phyloP scores from a whole-genome alignment of 2,797 vertebrate genomes.

The Tangara arthus region DNA sequence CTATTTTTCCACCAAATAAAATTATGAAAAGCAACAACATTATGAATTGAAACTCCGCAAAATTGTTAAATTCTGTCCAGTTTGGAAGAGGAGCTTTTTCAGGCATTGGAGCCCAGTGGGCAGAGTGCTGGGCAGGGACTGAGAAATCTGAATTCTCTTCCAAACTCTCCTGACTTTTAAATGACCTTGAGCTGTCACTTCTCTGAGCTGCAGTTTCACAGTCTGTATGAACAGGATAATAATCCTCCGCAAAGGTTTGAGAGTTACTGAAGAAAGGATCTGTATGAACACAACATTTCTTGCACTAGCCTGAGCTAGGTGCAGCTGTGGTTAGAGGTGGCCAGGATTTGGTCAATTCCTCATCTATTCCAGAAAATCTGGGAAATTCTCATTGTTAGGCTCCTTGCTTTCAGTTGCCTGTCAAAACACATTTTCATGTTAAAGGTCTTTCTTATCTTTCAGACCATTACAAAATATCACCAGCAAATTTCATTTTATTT shows the following conservation, averaged over 20 bases:
- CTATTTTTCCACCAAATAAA: not conserved
- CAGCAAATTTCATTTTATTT: not conserved
- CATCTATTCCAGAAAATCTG: not conserved
- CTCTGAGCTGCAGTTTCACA: not conserved
- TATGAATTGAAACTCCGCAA: not conserved
- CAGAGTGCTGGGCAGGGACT: not conserved
- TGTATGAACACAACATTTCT: not conserved
- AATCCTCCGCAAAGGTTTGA: not conserved
- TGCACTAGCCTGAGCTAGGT: not conserved
- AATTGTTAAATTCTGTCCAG: not conserved
- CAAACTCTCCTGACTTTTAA: conserved; percentile 19
- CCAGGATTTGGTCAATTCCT: not conserved
- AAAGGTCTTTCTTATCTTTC: conserved; percentile 40
- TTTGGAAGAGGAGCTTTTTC: not conserved
- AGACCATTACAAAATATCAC: conserved; percentile 4
- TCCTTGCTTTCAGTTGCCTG: not conserved
- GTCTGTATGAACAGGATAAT: not conserved
- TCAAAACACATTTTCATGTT: not conserved
- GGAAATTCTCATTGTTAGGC: not conserved
- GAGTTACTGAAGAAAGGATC: not conserved
- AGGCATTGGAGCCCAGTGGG: not conserved
- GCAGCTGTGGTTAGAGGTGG: not conserved
- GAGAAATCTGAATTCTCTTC: conserved; percentile 37
- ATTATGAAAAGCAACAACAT: not conserved
- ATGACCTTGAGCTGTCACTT: conserved; percentile 35